Percentiles rank a stretch among this genome's conserved stretches.
These are phyloP conservation scores for Octodonta nipae DNA, from an alignment of 2,888 invertebrate genomes.

Conservation along the genomic window DNA sequence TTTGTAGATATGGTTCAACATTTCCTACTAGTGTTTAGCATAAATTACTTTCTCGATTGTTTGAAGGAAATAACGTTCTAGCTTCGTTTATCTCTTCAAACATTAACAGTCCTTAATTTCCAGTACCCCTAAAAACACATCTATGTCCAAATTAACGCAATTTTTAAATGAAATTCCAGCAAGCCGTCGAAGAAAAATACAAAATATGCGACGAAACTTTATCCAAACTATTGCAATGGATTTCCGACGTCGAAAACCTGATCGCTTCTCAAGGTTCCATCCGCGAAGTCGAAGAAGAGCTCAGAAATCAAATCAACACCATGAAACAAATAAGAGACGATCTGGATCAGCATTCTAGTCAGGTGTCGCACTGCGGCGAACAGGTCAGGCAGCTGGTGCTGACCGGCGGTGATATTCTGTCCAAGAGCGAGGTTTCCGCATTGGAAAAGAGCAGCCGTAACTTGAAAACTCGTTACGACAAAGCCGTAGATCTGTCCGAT, in stretches of 20 bases:
- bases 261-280: slow-evolving; percentile 76
- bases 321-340: slow-evolving; percentile 86
- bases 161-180: slow-evolving; percentile 45
- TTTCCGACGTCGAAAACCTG: slow-evolving; percentile 68
- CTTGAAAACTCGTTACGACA: slow-evolving; percentile 69
- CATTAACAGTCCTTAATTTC: too few relatives aligned
- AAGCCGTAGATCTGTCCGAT: slow-evolving; percentile 66
- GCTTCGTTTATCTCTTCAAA: too few relatives aligned
- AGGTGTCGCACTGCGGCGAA: slow-evolving; percentile 73
- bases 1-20: too few relatives aligned
- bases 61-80: too few relatives aligned
- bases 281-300: slow-evolving; percentile 72
- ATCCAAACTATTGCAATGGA: slow-evolving; percentile 75
- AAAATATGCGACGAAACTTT: slow-evolving; percentile 79
- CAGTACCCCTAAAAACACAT: too few relatives aligned
- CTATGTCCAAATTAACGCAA: too few relatives aligned
- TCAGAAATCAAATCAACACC: slow-evolving; percentile 77
- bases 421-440: slow-evolving; percentile 78
- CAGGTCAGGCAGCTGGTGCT: slow-evolving; percentile 81
- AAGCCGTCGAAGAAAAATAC: slow-evolving; percentile 91
- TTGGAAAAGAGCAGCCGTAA: slow-evolving; percentile 77
- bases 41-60: too few relatives aligned
- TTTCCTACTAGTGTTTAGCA: too few relatives aligned
- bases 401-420: slow-evolving; percentile 81
- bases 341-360: slow-evolving; percentile 70